Conservation (phyloP, 2,888 invertebrate genomes). For the Scotopteryx bipunctaria region DNA sequence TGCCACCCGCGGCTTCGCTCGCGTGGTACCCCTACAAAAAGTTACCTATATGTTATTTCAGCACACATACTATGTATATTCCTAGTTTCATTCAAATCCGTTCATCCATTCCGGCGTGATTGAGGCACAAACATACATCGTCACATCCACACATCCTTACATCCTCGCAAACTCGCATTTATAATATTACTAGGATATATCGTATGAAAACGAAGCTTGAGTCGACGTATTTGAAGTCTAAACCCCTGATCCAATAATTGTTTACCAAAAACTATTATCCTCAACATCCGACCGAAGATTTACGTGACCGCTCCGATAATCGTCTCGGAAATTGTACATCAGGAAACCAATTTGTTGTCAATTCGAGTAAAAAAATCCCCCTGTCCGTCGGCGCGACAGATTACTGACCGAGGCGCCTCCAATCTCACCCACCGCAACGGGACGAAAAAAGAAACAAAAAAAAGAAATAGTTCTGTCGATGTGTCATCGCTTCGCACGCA, state of each 20-base stretch:
- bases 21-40: too few species aligned
- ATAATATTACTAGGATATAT: too few species aligned
- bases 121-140: too few species aligned
- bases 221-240: neutral
- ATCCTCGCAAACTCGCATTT: too few species aligned
- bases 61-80: too few species aligned
- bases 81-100: too few species aligned
- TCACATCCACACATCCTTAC: too few species aligned
- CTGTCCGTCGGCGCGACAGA: slow-evolving; percentile 62
- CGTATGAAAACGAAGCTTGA: too few species aligned
- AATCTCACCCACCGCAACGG: slow-evolving; percentile 56
- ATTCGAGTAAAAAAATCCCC: slow-evolving; percentile 50
- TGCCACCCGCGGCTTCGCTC: too few species aligned
- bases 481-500: slow-evolving; percentile 69
- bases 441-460: slow-evolving; percentile 42
- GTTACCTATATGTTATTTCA: too few species aligned
- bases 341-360: slow-evolving; percentile 54
- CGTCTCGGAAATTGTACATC: slow-evolving; percentile 42
- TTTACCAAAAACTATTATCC: slow-evolving; percentile 16
- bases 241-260: slow-evolving; percentile 1
- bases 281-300: slow-evolving; percentile 16
- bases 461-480: slow-evolving; percentile 59
- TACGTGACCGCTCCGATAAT: slow-evolving; percentile 39
- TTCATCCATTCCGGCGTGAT: too few species aligned
- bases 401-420: slow-evolving; percentile 64